Percentiles rank a stretch among this genome's conserved stretches.
Conservation (phyloP, 2,888 invertebrate species). For the Reticulitermes lucifugus region DNA sequence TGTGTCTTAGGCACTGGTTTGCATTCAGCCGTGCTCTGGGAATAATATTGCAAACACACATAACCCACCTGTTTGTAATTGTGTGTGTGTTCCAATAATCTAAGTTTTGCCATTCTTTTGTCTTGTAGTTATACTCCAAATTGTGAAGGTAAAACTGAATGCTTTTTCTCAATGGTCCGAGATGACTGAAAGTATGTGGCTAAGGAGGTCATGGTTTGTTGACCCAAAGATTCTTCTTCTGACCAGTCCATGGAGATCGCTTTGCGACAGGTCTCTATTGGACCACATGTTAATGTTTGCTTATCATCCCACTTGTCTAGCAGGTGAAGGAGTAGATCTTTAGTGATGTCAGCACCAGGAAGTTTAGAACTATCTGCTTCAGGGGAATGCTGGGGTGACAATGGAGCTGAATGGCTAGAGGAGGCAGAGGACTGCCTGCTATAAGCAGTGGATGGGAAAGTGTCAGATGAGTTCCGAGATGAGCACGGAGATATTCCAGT, state of each 20-base stretch:
- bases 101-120: neutral
- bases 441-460: conserved; percentile 35
- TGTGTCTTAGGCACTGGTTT: conserved; percentile 78
- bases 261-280: conserved; percentile 67
- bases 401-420: conserved; percentile 56
- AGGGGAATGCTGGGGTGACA: conserved; percentile 55
- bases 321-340: conserved; percentile 80
- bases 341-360: conserved; percentile 64
- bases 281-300: conserved; percentile 58
- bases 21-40: conserved; percentile 80
- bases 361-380: conserved; percentile 50
- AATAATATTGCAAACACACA: conserved; percentile 53
- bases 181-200: conserved; percentile 80
- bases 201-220: conserved; percentile 82
- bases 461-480: conserved; percentile 46
- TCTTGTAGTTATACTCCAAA: conserved; percentile 33
- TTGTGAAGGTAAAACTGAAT: conserved; percentile 65
- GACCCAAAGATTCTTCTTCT: conserved; percentile 77
- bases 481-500: conserved; percentile 49
- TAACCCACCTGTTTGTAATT: neutral
- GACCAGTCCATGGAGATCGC: conserved; percentile 84
- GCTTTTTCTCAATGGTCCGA: conserved; percentile 61
- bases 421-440: conserved; percentile 52
- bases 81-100: neutral
- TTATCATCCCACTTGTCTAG: conserved; percentile 81